These are phyloP conservation scores for Oophaga sylvatica DNA, from an alignment of 2,797 vertebrate genomes.

Conservation along the genomic window DNA sequence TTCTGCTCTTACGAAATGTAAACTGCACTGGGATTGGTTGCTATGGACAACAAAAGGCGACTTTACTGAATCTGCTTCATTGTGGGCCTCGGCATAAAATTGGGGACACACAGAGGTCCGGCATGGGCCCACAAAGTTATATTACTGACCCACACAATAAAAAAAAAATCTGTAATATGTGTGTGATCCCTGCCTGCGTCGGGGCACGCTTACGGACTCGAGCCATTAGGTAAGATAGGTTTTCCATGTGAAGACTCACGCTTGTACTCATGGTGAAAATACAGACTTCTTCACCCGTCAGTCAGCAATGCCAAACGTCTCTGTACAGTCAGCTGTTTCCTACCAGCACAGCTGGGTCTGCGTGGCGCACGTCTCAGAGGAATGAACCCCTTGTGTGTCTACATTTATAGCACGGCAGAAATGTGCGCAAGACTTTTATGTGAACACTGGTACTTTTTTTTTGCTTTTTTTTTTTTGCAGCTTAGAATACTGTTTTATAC, in stretches of 20 bases:
- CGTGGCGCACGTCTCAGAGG: constrained; percentile 9
- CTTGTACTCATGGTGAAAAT: constrained; percentile 57
- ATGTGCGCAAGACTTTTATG: neutral
- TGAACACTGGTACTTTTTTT: neutral
- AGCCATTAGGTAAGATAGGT: too few relatives aligned
- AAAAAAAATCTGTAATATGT: too few relatives aligned
- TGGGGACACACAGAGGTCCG: too few relatives aligned
- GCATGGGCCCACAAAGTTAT: too few relatives aligned
- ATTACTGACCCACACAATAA: too few relatives aligned
- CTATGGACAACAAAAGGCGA: too few relatives aligned
- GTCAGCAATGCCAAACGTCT: constrained; percentile 62
- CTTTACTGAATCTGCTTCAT: too few relatives aligned
- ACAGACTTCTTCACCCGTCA: constrained; percentile 62
- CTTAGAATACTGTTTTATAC: neutral
- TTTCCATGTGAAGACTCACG: neutral
- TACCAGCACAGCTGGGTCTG: constrained; percentile 63
- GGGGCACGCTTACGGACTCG: too few relatives aligned
- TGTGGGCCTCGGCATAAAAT: too few relatives aligned
- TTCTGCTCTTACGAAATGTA: too few relatives aligned
- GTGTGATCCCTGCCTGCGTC: too few relatives aligned
- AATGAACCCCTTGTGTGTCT: constrained; percentile 27
- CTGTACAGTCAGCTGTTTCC: constrained; percentile 66
- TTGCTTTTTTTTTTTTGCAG: neutral
- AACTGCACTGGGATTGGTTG: too few relatives aligned
- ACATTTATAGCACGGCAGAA: constrained; percentile 34